A percentile compares a stretch with the other conserved stretches of the same genome.
These are phyloP conservation scores for Spongilla lacustris DNA, from an alignment of 37 sponge, comb jelly and placozoan species.

Conservation along the genomic window DNA sequence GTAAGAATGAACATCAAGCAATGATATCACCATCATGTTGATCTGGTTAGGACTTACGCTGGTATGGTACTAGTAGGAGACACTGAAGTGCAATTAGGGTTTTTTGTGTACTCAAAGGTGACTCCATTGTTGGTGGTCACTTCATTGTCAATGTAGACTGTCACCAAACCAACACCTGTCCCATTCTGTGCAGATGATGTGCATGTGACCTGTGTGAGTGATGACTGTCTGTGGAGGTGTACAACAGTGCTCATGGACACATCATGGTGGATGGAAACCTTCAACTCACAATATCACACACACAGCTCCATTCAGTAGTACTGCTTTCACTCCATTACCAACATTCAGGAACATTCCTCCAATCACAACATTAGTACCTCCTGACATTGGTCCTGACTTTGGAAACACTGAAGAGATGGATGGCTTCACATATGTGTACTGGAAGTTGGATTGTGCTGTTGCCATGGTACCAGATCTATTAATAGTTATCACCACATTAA, in stretches of 20 bases:
- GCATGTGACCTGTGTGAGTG: background rate
- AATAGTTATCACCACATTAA: background rate
- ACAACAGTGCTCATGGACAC: background rate
- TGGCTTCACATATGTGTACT: constrained; percentile 25
- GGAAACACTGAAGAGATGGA: constrained; percentile 51
- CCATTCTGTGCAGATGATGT: background rate
- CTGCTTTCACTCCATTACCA: constrained; percentile 48
- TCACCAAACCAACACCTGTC: constrained; percentile 8
- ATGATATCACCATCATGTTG: background rate
- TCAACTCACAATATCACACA: constrained; percentile 13
- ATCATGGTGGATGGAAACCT: background rate
- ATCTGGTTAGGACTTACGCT: constrained; percentile 32
- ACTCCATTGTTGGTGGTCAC: constrained; percentile 9
- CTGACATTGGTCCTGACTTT: constrained; percentile 74
- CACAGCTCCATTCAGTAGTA: constrained; percentile 27
- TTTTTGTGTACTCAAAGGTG: constrained; percentile 22
- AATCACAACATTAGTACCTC: constrained; percentile 66
- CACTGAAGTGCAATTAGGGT: constrained; percentile 43
- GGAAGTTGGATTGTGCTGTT: background rate
- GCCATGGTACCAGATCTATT: background rate
- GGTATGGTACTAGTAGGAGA: constrained; percentile 27
- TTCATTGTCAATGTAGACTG: constrained; percentile 29
- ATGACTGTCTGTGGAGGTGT: background rate
- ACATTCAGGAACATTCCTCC: constrained; percentile 61
- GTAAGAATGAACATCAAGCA: background rate